Base-by-base conservation (phyloP, 2,797 vertebrate species). In the Pelochelys cantorii region DNA sequence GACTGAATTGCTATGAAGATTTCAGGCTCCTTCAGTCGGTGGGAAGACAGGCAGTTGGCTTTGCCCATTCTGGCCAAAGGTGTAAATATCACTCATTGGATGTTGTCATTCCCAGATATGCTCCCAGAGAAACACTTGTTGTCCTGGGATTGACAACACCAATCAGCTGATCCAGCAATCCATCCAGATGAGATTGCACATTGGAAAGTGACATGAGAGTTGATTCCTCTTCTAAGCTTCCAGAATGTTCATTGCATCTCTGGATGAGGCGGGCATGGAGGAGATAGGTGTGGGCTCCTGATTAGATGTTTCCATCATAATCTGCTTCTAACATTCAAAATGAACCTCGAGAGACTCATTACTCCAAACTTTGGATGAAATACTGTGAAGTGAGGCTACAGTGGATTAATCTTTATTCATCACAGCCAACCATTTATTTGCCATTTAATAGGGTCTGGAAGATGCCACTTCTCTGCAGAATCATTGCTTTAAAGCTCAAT, bases 11-110 rank as follows among this genome's bases (percentile, higher is more conserved):
- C 90, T 85, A 10, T 74, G 71, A 22, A 25, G 20, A 74, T 25
- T 74, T 42, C 71, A 74, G 37, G 23, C 37, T 23, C 6, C 91
- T 60, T 53, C 95, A 92, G 83, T 10, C 93, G 83, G 89, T 27
- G 18, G 56, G 84, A 83, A 94, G 83, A 53, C 89, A 71, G 89
- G 60, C n/a, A 87, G 79, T 83, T 60, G 95, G 60, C 88, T 93
- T 85, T 80, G 17, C 83, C 71, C 18, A 87, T 88, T 93, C 29
- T 5, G 83, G 88, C 87, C 85, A 92, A 92, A 90, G 80, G 59
- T 31, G 29, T 87, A 57, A 82, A 85, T 85, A 80, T 83, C 65
- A 55, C 23, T 71, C 54, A 27, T 56, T 77, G 84, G 84, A 89
- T 90, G 86, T 81, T 92, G 81, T 13, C 48, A 78, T 86, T 93